Evolutionary conservation across 2,888 invertebrate species (phyloP), one percentile per base, ranked within the genome.

Genomic region (Drosophila neutralis): DNA sequence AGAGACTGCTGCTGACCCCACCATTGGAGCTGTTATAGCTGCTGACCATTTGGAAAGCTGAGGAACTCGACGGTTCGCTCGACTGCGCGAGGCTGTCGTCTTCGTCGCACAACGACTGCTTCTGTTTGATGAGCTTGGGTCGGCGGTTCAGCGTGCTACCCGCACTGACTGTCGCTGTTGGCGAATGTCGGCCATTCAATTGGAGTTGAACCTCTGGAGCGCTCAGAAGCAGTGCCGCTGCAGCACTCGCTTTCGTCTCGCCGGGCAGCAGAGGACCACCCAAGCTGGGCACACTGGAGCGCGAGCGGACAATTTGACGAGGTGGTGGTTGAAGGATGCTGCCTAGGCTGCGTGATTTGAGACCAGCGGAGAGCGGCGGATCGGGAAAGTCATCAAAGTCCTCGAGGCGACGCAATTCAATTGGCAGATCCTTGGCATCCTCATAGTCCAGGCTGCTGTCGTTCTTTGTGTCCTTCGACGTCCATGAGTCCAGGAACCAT

Each of bases 401-500:
- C 90, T 97, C 97, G 69, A 98, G 94, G 45, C 97, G 95, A 36
- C 98, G 94, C 64, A 98, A 93, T 93, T 98, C 98, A 65, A 98
- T 98, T 42, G 87, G 98, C 76, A 98, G 94, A 91, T 98, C 97
- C 87, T 96, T 96, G 69, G 94, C 95, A 83, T 94, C 94, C 78
- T 95, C 94, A 75, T 94, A 94, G 79, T 95, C 95, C 76, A 95
- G 94, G 80, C 95, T 95, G 60, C 94, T 94, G 76, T 95, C 94
- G 80, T 95, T 95, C 76, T 92, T 92, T 53, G 94, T 91, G 76
- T 94, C 93, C 86, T 94, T 93, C 27, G 94, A 92, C 60, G 95
- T 95, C 97, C 97, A 97, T 0, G 97, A 96, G 57, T 97, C 97
- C 18, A 97, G 94, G 91, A 97, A 97, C 96, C 96, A 96, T 10